Conservation (phyloP, 2,888 invertebrate species). For the Hedya salicella region DNA sequence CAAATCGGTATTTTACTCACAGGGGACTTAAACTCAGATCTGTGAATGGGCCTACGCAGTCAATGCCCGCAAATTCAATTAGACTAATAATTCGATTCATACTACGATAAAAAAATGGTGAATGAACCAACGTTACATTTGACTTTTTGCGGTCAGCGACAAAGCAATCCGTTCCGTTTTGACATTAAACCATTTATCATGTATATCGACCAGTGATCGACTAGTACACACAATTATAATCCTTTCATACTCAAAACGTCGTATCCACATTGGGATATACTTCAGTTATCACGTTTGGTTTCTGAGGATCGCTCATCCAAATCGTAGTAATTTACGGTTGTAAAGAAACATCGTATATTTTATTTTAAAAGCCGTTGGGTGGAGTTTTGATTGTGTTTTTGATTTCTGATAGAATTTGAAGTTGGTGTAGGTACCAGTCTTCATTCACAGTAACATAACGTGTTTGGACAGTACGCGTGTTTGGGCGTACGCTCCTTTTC, state of each 20-base stretch:
- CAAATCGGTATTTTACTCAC: too few relatives aligned
- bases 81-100: conserved; percentile 26
- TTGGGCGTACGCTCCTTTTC: conserved; percentile 20
- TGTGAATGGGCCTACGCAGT: conserved; percentile 20
- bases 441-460: conserved; percentile 32
- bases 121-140: conserved; percentile 43
- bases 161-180: conserved; percentile 40
- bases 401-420: background rate
- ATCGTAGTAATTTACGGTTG: conserved; percentile 8
- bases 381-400: conserved; percentile 13
- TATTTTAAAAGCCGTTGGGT: conserved; percentile 17
- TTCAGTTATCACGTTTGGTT: background rate
- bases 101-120: conserved; percentile 40
- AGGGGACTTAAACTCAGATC: background rate
- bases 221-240: conserved; percentile 35
- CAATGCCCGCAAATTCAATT: conserved; percentile 30
- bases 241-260: background rate
- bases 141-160: conserved; percentile 39
- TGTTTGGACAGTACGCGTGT: conserved; percentile 22
- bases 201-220: conserved; percentile 39
- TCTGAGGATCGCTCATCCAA: background rate
- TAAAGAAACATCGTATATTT: conserved; percentile 8
- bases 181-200: conserved; percentile 42
- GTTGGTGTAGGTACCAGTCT: conserved; percentile 23
- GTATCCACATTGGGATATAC: background rate